Base-by-base conservation (phyloP, 92 coral and sea anemone genomes). In the Muricea muricata region DNA sequence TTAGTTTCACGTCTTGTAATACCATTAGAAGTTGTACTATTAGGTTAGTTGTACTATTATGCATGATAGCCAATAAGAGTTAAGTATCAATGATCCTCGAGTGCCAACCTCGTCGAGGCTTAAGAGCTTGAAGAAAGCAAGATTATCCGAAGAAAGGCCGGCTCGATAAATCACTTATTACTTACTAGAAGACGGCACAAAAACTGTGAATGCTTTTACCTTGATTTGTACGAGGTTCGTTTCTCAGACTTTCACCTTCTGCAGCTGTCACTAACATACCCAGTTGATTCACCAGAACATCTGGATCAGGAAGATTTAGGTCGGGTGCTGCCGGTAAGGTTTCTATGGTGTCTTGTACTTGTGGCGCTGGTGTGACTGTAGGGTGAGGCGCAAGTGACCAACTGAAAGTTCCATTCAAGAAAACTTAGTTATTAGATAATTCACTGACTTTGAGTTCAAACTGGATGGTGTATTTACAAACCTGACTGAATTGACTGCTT, bases 201-300 rank as follows among this genome's bases (percentile, higher is more conserved):
- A 8, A 37, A 37, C 42, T 37, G 42, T 35, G 23, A 7, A 12
- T 37, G 29, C 17, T 6, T 46, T 6, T 37, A 78, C 83, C 83
- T 78, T 78, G 70, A 32, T 39, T 78, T 18, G 70, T 9, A 32
- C 52, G 71, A n/a, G 29, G 39, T 55, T 78, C 83, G 61, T 78
- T 78, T 28, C 83, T 56, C 71, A 78, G n/a, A 20, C 57, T 39
- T 29, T 78, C 83, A 20, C 71, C 83, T 34, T 78, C 83, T 50
- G 83, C 70, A 33, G 83, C 83, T 7, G 83, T 78, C 17, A 78
- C 83, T 34, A 78, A 58, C 83, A 78, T 21, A 40, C 65, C 83
- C 12, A 78, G 57, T 45, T 78, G 83, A 39, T 78, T 78, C n/a
- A 78, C 83, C 20, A 78, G 65, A 56, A 37, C 83, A 39, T 78